These are phyloP conservation scores for Herpailurus yagouaroundi DNA, from an alignment of 2,113 vertebrate species.

Conservation along the genomic window DNA sequence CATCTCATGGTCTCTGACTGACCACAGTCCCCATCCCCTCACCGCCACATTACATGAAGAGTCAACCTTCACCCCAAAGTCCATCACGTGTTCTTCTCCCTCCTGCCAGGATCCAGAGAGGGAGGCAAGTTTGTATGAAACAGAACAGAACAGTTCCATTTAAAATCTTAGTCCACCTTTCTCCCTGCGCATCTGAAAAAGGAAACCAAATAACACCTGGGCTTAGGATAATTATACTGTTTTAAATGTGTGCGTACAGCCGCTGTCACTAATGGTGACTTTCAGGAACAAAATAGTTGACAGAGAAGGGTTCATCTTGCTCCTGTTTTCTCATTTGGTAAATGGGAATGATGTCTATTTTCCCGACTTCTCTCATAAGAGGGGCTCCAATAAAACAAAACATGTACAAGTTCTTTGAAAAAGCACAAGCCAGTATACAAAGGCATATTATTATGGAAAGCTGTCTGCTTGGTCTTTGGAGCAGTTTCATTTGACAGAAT, in stretches of 20 bases:
- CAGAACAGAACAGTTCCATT: background rate
- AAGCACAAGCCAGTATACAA: constrained; percentile 58
- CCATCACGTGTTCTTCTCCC: background rate
- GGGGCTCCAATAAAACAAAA: constrained; percentile 58
- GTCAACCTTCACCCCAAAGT: background rate
- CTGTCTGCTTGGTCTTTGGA: constrained; percentile 66
- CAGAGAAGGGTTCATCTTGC: background rate
- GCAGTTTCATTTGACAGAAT: constrained; percentile 75
- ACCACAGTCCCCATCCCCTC: background rate
- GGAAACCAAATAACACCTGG: background rate
- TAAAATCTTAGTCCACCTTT: background rate
- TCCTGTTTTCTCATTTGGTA: background rate
- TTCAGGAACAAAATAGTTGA: background rate
- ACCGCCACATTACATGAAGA: background rate
- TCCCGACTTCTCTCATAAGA: background rate
- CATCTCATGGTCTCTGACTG: background rate
- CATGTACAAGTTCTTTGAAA: constrained; percentile 53
- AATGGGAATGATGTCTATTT: background rate
- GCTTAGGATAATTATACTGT: background rate
- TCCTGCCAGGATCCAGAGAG: background rate
- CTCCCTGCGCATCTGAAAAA: background rate
- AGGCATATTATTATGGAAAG: constrained; percentile 75
- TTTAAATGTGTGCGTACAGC: background rate
- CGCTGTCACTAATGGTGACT: constrained; percentile 5
- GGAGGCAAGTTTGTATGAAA: background rate